Evolutionary conservation across 2,888 invertebrate genomes (phyloP).

Genomic region (Gnatocerus cornutus): DNA sequence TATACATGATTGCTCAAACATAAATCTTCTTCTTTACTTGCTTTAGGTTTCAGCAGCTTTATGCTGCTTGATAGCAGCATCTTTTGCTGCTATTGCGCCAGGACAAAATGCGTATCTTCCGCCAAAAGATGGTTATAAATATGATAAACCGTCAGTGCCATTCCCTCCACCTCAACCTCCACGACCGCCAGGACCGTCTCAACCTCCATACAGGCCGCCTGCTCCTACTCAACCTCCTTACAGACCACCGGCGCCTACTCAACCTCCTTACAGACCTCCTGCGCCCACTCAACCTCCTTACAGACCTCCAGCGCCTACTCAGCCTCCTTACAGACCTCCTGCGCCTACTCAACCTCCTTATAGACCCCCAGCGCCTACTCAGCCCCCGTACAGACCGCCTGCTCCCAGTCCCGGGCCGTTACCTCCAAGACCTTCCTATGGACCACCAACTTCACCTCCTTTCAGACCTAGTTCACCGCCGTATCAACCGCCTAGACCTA

Average conservation of each 20-base stretch:
- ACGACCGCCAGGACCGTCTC: conserved; percentile 52
- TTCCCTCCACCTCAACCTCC: conserved; percentile 71
- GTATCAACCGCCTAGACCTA: conserved; percentile 58
- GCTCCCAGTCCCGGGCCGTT: conserved; percentile 41
- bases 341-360: conserved; percentile 43
- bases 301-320: conserved; percentile 20
- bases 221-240: conserved; percentile 49
- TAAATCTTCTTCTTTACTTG: conserved; percentile 39
- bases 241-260: conserved; percentile 49
- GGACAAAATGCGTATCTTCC: conserved; percentile 86
- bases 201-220: conserved; percentile 55
- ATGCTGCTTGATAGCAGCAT: conserved; percentile 70
- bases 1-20: conserved; percentile 13
- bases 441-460: conserved; percentile 47
- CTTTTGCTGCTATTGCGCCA: conserved; percentile 74
- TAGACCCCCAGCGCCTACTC: conserved; percentile 38
- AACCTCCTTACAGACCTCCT: conserved; percentile 52
- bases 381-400: conserved; percentile 50
- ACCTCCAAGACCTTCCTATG: conserved; percentile 41
- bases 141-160: conserved; percentile 79
- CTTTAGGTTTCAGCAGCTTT: conserved; percentile 74
- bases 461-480: conserved; percentile 47
- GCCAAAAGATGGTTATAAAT: conserved; percentile 82
- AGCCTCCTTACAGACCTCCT: conserved; percentile 50
- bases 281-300: conserved; percentile 28